These are phyloP conservation scores for Rhopilema esculentum DNA, from an alignment of 30 jellyfish, hydroid and myxozoan genomes.

Conservation along the genomic window DNA sequence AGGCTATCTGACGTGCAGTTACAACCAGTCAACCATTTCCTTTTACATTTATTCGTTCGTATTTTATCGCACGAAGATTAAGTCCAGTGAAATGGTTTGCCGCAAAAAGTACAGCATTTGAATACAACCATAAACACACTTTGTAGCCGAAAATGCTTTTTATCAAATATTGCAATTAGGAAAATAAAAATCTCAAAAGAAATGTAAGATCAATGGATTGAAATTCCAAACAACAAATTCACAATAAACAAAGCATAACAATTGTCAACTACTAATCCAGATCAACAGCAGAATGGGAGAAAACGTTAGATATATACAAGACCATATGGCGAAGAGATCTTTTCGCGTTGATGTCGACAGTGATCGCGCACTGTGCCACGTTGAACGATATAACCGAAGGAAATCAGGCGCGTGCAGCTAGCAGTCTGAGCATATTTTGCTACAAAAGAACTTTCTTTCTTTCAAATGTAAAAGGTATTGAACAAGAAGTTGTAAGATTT, in stretches of 20 bases:
- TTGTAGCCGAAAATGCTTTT: conserved; percentile 7
- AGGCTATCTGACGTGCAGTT: background rate
- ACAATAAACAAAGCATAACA: background rate
- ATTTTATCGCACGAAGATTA: conserved; percentile 33
- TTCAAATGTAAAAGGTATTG: no score
- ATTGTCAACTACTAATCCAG: background rate
- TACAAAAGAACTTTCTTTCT: no score
- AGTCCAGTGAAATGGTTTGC: conserved; percentile 7
- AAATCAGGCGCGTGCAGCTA: no score
- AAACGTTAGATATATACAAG: no score
- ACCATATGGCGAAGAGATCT: no score
- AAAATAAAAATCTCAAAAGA: conserved; percentile 12
- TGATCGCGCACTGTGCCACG: no score
- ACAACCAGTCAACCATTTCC: conserved; percentile 2
- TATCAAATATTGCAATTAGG: conserved; percentile 12
- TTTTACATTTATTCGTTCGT: background rate
- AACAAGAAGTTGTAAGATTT: no score
- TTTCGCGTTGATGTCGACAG: no score
- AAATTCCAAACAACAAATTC: background rate
- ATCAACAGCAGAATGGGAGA: background rate
- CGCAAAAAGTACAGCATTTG: background rate
- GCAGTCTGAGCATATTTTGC: no score
- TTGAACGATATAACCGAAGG: no score
- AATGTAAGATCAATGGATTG: conserved; percentile 21
- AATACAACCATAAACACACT: conserved; percentile 3